Evolutionary conservation across 2,113 vertebrate species (phyloP).

Genomic region (Geothlypis trichas): DNA sequence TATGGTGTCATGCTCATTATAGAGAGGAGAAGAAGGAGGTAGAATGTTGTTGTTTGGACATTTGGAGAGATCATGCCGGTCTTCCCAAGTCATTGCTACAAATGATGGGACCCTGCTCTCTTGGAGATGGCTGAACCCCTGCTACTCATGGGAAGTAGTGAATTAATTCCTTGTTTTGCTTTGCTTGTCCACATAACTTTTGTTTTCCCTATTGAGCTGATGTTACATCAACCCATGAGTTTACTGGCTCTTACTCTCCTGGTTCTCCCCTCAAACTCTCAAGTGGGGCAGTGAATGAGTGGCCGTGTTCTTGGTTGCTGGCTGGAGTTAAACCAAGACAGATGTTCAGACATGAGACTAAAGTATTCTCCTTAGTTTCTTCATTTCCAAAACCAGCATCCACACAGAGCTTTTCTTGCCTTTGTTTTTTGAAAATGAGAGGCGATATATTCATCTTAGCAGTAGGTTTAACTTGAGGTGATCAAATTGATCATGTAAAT

Average conservation of each 20-base stretch:
- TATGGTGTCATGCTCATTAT: no score
- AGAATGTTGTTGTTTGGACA: no score
- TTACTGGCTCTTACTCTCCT: not conserved
- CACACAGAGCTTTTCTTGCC: not conserved
- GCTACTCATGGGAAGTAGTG: rapidly evolving
- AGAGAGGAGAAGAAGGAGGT: not conserved
- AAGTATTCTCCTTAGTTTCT: not conserved
- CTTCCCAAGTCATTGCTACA: rapidly evolving
- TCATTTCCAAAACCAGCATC: not conserved
- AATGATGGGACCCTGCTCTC: not conserved
- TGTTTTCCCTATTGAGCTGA: not conserved
- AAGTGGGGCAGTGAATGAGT: not conserved
- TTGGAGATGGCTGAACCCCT: not conserved
- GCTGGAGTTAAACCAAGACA: not conserved
- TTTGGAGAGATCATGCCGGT: not conserved
- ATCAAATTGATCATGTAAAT: not conserved
- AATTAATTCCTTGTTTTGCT: not conserved
- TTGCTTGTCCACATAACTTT: not conserved
- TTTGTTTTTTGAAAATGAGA: not conserved
- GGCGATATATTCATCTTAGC: not conserved
- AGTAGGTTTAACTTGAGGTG: not conserved
- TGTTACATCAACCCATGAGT: not conserved
- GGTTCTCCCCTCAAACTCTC: rapidly evolving
- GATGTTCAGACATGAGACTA: not conserved
- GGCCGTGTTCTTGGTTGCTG: not conserved